Base-by-base conservation (phyloP, 2,888 invertebrate genomes). In the Synergus gifuensis region DNA sequence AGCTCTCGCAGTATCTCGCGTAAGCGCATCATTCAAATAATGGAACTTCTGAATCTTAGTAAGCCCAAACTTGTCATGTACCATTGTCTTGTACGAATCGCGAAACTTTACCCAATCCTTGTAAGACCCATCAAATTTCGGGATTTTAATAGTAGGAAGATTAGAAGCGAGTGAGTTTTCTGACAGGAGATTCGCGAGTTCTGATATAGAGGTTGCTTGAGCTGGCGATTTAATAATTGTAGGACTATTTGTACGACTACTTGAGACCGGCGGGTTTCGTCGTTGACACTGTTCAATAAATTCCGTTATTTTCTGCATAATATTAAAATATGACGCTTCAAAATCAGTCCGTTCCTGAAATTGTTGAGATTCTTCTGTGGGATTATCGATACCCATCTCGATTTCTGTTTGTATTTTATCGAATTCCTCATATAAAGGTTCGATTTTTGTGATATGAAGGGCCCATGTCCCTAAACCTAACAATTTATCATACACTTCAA, bases 21-120 rank as follows among this genome's bases (percentile, higher is more conserved):
- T 54, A 60, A 79, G 49, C 11, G 36, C 44, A 1, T 28, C 22
- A 28, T 28, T 2, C 22, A 28, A 1, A 28, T 28, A 28, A 28
- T 28, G 22, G 22, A 28, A 28, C 2, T 28, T 28, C 22, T 28
- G 22, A 28, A 28, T 28, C 22, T 28, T 1, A 2, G 22, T 28
- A 1, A 28, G 22, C 1, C 22, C 22, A 28, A 2, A 2, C 22
- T 28, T 28, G 2, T 28, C 22, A 28, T 28, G 22, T 28, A 28
- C 22, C 22, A 28, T 28, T 28, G 1, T 28, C 2, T 28, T 28
- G 22, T 28, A 28, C 0, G 66, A 58, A 58, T 79, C 76, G 7
- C 66, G 58, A 63, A 79, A 79, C 46, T 49, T 42, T 1, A 77
- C 16, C 79, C 76, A 79, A 40, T 64, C 64, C 7, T 8, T 42